A percentile compares a stretch with the other conserved stretches of the same genome.
Conservation (phyloP, 2,113 vertebrate species). For the Scomber scombrus region DNA sequence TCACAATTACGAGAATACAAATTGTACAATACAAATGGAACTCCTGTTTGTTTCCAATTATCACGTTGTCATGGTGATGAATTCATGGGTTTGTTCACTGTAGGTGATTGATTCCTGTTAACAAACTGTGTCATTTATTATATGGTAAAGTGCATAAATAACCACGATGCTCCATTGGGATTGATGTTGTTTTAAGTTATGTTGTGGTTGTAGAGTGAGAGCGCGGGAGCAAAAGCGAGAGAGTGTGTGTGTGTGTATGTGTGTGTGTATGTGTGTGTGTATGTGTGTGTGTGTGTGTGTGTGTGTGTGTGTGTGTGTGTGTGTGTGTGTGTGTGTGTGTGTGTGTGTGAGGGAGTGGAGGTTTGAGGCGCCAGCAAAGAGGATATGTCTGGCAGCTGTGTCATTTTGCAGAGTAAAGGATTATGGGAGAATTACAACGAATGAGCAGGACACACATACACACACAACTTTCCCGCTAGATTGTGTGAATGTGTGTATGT, state of each 20-base stretch:
- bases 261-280: not conserved
- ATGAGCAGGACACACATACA: slow-evolving; percentile 42
- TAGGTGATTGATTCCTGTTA: slow-evolving; percentile 20
- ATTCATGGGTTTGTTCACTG: not conserved
- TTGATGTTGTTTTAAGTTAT: slow-evolving; percentile 37
- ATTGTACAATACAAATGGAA: slow-evolving; percentile 4
- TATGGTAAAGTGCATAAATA: slow-evolving; percentile 16
- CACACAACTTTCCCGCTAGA: slow-evolving; percentile 41
- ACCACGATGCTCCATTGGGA: not conserved
- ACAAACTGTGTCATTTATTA: slow-evolving; percentile 28
- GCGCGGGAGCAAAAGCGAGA: slow-evolving; percentile 24
- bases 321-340: not conserved
- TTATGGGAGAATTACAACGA: slow-evolving; percentile 77
- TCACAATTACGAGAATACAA: slow-evolving; percentile 23
- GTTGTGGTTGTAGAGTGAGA: slow-evolving; percentile 15
- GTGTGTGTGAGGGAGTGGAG: slow-evolving; percentile 46
- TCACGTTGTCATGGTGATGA: slow-evolving; percentile 18
- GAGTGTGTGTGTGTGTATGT: not conserved
- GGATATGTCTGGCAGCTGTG: slow-evolving; percentile 79
- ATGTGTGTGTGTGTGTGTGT: not conserved
- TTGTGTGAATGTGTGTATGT: slow-evolving; percentile 17
- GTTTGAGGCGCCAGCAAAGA: slow-evolving; percentile 69
- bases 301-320: slow-evolving; percentile 10
- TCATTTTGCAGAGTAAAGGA: slow-evolving; percentile 74
- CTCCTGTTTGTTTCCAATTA: slow-evolving; percentile 50